Evolutionary conservation across 2,113 vertebrate species (phyloP), one percentile per base, ranked within the genome.

Genomic region (Serinus canaria): DNA sequence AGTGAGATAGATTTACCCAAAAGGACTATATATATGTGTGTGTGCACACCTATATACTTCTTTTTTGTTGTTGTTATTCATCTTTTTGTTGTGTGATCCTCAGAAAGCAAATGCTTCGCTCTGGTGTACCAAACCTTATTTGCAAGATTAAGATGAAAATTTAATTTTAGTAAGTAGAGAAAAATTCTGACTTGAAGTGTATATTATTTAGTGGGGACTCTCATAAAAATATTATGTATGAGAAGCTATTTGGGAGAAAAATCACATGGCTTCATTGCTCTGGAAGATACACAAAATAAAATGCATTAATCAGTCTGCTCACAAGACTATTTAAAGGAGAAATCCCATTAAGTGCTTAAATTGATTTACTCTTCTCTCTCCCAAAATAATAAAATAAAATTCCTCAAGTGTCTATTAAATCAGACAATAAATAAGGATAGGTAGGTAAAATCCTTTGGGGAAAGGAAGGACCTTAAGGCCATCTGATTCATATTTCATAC

Each of bases 401-500:
- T 95, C 82, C 69, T 87, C 58, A 92, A 96, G 87, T 88, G 87
- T 95, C 83, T 95, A 92, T 96, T 97, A 96, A 93, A 95, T 95
- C 88, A 93, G 87, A 94, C 68, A 96, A 96, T 96, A 97, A 97
- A 97, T 96, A 97, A 93, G 90, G 33, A 58, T 67, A 95, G 80
- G 85, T 91, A 89, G 37, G 92, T 82, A 95, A 96, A 97, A 95
- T 95, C 93, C 92, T 90, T 90, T 83, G 69, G 96, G 93, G 95
- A 95, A 92, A 87, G 44, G 33, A 81, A 37, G 67, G 67, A 96
- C 83, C 95, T 95, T 95, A 95, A 94, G 95, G 96, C 92, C 76
- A 87, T 93, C 78, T 97, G 93, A 95, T 97, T 96, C 94, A 97
- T 97, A 96, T 97, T 97, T 97, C 94, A 96, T 96, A 80, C 33